phyloP scores from a whole-genome alignment of 2,113 vertebrate species.

The Crocuta crocuta region DNA sequence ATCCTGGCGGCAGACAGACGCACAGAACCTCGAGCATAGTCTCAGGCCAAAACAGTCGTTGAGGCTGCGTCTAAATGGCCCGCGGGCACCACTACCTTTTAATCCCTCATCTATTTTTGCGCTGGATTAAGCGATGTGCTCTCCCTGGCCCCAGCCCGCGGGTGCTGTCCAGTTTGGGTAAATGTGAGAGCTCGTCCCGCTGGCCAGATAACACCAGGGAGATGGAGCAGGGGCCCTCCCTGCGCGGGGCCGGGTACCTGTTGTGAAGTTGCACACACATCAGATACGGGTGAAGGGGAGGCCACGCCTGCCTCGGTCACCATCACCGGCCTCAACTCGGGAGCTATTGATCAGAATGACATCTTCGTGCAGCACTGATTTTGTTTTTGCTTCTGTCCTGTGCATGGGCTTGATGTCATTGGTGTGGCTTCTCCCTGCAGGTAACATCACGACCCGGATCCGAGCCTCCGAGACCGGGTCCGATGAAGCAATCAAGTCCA shows the following conservation, averaged over 20 bases:
- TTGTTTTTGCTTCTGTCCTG: not conserved
- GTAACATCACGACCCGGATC: conserved; percentile 95
- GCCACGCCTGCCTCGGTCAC: not conserved
- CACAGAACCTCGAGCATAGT: conserved; percentile 19
- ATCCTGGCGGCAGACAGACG: conserved; percentile 62
- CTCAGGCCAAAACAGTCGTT: conserved; percentile 51
- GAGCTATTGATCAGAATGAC: conserved; percentile 17
- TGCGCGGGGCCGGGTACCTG: not conserved
- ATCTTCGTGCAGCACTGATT: not conserved
- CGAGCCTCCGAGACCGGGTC: conserved; percentile 94
- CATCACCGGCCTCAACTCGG: not conserved
- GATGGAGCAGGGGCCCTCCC: not conserved
- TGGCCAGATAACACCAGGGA: not conserved
- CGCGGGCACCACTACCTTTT: conserved; percentile 15
- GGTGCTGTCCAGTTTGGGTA: not conserved
- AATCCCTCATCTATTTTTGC: not conserved
- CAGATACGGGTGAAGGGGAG: not conserved
- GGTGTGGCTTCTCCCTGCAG: conserved; percentile 85
- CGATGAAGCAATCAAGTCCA: conserved; percentile 98
- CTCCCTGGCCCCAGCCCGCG: not conserved
- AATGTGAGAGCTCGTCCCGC: conserved; percentile 16
- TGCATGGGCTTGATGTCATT: conserved; percentile 64
- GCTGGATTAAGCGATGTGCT: not conserved
- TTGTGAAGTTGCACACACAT: not conserved
- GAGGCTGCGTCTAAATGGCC: conserved; percentile 62